These are phyloP conservation scores for Holotrichia oblita DNA, from an alignment of 1,140 invertebrate species.

Conservation along the genomic window DNA sequence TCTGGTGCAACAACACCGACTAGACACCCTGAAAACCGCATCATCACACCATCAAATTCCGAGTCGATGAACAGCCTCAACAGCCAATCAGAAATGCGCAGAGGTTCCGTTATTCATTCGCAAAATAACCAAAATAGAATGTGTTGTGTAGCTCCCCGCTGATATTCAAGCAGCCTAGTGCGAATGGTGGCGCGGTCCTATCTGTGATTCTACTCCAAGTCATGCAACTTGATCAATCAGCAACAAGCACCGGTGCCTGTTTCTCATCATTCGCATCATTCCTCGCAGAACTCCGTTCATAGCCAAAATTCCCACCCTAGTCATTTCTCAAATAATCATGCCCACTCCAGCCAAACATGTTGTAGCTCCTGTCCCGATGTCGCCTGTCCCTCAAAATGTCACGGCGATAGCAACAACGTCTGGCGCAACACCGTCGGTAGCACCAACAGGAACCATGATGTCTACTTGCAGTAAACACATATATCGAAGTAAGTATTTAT, in stretches of 20 bases:
- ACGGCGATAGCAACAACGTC: constrained; percentile 38
- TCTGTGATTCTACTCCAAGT: constrained; percentile 80
- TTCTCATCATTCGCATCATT: constrained; percentile 52
- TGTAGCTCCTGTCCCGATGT: constrained; percentile 46
- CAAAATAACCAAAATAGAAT: constrained; percentile 59
- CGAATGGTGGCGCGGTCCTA: constrained; percentile 75
- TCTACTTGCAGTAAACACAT: constrained; percentile 70
- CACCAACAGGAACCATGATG: constrained; percentile 64
- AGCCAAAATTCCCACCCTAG: constrained; percentile 52
- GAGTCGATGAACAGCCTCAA: constrained; percentile 66
- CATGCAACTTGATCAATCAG: constrained; percentile 60
- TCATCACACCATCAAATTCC: constrained; percentile 58
- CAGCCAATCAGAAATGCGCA: constrained; percentile 58
- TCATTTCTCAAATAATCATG: constrained; percentile 47
- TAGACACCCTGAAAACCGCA: constrained; percentile 57
- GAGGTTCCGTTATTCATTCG: constrained; percentile 55
- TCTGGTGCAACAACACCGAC: constrained; percentile 61
- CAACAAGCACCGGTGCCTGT: constrained; percentile 52
- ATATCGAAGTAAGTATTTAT: constrained; percentile 65
- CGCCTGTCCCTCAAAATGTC: constrained; percentile 58
- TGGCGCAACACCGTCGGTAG: constrained; percentile 58
- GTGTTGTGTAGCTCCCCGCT: constrained; percentile 59
- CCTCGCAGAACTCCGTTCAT: constrained; percentile 52
- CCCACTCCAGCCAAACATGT: constrained; percentile 39
- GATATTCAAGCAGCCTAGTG: constrained; percentile 70